phyloP scores from a whole-genome alignment of 30 jellyfish, hydroid and myxozoan genomes.

The Phacellophora camtschatica region DNA sequence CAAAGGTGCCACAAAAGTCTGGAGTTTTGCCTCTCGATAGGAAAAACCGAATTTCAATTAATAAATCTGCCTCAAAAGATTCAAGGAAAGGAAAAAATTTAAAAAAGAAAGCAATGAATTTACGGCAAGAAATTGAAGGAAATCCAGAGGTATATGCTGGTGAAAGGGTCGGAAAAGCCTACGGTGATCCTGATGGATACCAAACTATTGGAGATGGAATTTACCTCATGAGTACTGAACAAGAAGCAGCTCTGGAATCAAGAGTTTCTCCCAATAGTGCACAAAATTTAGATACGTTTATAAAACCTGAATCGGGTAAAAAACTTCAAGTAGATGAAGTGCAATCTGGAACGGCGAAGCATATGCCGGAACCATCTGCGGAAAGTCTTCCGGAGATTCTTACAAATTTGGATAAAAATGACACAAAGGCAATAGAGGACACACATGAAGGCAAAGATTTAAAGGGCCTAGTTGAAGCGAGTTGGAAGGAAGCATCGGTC shows the following conservation, averaged over 20 bases:
- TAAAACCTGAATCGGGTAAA: background rate
- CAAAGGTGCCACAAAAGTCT: background rate
- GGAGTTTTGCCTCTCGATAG: background rate
- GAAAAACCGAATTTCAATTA: background rate
- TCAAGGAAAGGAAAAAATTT: background rate
- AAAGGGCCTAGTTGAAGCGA: background rate
- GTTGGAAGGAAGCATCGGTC: too few species aligned
- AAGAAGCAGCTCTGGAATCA: conserved; percentile 31
- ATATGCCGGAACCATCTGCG: conserved; percentile 21
- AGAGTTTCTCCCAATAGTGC: conserved; percentile 4
- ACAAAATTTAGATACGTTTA: conserved; percentile 1
- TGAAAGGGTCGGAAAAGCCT: conserved; percentile 74
- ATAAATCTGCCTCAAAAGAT: background rate
- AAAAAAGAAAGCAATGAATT: background rate
- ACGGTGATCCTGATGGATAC: conserved; percentile 93
- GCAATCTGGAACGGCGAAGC: background rate
- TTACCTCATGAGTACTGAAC: conserved; percentile 63
- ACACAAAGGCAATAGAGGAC: background rate
- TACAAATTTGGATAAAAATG: conserved; percentile 6
- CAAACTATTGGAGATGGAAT: conserved; percentile 94
- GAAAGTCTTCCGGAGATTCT: conserved; percentile 37
- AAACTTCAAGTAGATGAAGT: background rate
- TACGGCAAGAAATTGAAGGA: conserved; percentile 59
- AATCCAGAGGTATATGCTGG: conserved; percentile 70
- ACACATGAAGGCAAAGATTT: too few species aligned